Evolutionary conservation across 2,113 vertebrate species (phyloP), one percentile per base, ranked within the genome.

Genomic region (Nerophis ophidion): DNA sequence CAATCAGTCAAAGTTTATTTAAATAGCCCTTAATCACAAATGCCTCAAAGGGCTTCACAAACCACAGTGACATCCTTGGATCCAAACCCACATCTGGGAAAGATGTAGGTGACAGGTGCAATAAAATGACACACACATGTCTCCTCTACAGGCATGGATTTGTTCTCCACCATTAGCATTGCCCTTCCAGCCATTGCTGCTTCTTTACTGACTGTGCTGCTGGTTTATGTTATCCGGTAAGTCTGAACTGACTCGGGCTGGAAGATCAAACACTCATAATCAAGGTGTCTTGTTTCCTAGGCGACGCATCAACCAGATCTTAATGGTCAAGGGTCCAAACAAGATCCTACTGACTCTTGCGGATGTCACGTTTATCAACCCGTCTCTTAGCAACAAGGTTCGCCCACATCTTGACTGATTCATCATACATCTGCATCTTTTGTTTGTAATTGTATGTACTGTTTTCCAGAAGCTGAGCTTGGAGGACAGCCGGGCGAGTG

Each of bases 291-390:
- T 14, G 26, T 59, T 47, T 5, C 45, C 13, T 55, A 92, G 91
- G 70, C 86, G 87, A 56, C 88, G 83, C 36, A 70, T 92, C 65
- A 76, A 45, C 68, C 85, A 89, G 68, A 84, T 91, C 14, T 79
- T 76, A 42, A 49, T 89, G 80, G 60, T 92, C 44, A 76, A 65
- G 17, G 89, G 90, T n/a, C 88, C 88, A 5, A 85, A 89, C 80
- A 91, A 87, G 80, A 90, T 92, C 68, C 44, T 89, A 16, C 80
- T 92, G 61, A 91, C 88, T 50, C 72, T 91, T 63, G 74, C 61
- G 5, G 87, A 92, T 16, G 87, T 92, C 57, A 91, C 89, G 0
- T 92, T 92, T 42, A 91, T 92, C 50, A 90, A 89, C 67, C 91
- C 91, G 0, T 90, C 89, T 0, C 78, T 92, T 1, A 92, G 91